Evolutionary conservation across 2,113 vertebrate genomes (phyloP).

Genomic region (Melozone crissalis): DNA sequence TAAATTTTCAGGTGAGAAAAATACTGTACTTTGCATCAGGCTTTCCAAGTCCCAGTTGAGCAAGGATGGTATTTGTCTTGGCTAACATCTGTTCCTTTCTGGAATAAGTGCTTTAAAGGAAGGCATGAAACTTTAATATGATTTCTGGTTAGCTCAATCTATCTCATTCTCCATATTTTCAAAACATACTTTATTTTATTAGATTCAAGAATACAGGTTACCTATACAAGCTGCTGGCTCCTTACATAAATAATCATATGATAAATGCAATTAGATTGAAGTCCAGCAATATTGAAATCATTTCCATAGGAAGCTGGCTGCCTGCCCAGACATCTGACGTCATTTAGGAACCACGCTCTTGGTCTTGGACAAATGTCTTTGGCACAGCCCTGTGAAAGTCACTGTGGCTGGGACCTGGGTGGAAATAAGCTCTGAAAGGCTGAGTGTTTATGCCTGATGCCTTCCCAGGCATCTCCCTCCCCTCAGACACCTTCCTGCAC

Average conservation of each 20-base stretch:
- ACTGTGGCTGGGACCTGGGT: neutral
- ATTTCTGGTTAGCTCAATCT: neutral
- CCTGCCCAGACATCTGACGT: slow-evolving; percentile 16
- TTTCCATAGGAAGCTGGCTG: slow-evolving; percentile 49
- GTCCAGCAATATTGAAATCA: slow-evolving; percentile 19
- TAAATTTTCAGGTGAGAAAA: slow-evolving; percentile 42
- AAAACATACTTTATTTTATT: neutral
- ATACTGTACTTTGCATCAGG: neutral
- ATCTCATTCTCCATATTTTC: neutral
- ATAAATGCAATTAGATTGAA: slow-evolving; percentile 33
- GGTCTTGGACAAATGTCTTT: slow-evolving; percentile 24
- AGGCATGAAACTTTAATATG: neutral
- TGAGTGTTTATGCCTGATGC: neutral
- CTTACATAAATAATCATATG: slow-evolving; percentile 20
- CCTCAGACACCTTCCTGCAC: neutral
- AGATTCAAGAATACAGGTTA: neutral
- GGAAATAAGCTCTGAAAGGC: neutral
- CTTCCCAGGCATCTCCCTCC: neutral
- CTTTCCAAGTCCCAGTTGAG: neutral
- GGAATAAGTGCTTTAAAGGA: slow-evolving; percentile 31
- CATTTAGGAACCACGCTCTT: slow-evolving; percentile 5
- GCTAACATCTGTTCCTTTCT: slow-evolving; percentile 1
- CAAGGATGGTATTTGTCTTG: slow-evolving; percentile 20
- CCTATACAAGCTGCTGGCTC: neutral
- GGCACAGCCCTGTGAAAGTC: slow-evolving; percentile 21